phyloP scores from a whole-genome alignment of 2,888 invertebrate species.

The Nudaria mundana region DNA sequence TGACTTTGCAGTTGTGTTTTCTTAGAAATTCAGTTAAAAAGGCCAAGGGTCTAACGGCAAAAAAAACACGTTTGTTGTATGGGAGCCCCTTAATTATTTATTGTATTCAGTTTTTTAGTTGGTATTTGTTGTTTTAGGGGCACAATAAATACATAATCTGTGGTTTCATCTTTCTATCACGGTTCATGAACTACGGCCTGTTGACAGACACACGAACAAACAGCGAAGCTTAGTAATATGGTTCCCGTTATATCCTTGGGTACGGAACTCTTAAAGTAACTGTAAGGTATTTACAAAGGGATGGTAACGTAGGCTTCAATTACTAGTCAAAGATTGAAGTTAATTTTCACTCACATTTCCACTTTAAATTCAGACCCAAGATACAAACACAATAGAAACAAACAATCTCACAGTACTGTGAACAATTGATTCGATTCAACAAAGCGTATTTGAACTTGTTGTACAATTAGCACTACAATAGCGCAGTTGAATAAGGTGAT shows the following conservation, averaged over 20 bases:
- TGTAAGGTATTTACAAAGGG: background rate
- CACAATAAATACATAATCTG: background rate
- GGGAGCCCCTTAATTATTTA: too few species aligned
- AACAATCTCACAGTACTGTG: background rate
- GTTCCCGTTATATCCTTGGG: too few species aligned
- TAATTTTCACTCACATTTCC: background rate
- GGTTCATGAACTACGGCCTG: too few species aligned
- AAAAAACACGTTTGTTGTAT: too few species aligned
- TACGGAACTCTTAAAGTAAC: background rate
- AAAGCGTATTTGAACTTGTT: background rate
- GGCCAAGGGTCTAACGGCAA: too few species aligned
- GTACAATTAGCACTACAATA: slow-evolving; percentile 5
- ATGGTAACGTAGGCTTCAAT: background rate
- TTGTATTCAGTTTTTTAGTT: too few species aligned
- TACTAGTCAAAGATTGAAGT: background rate
- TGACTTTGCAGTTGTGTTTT: too few species aligned
- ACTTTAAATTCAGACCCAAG: background rate
- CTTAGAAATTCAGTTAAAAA: too few species aligned
- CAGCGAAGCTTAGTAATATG: too few species aligned
- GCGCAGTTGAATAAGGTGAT: slow-evolving; percentile 5
- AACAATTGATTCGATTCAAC: background rate
- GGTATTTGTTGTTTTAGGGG: background rate
- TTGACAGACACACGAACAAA: too few species aligned
- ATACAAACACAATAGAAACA: background rate
- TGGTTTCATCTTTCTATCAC: background rate